A percentile compares a stretch with the other conserved stretches of the same genome.
phyloP scores from a whole-genome alignment of 2,113 vertebrate species.

The Anolis carolinensis region DNA sequence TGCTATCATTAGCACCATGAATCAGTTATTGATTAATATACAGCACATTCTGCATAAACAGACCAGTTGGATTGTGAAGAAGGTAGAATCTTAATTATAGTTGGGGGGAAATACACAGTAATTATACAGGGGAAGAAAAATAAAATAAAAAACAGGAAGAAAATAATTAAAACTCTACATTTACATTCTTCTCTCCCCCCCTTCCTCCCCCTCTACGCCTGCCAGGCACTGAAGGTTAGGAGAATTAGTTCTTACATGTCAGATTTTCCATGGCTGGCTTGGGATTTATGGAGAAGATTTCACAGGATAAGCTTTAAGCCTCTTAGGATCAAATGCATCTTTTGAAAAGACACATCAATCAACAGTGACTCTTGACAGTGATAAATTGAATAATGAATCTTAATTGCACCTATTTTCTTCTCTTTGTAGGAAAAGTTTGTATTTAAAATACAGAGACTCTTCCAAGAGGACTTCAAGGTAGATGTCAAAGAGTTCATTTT shows the following conservation, averaged over 20 bases:
- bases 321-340: not conserved
- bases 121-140: not conserved
- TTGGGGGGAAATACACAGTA: not conserved
- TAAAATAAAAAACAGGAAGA: constrained; percentile 3
- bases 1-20: not conserved
- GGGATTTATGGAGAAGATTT: constrained; percentile 25
- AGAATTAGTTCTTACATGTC: not conserved
- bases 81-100: not conserved
- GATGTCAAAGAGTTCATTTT: constrained; percentile 12
- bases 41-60: constrained; percentile 9
- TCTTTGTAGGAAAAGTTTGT: constrained; percentile 14
- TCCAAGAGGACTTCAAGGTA: constrained; percentile 14
- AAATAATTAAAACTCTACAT: not conserved
- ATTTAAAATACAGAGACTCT: not conserved
- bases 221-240: not conserved
- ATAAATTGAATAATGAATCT: constrained; percentile 33
- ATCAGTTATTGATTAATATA: not conserved
- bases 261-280: not conserved
- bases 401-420: constrained; percentile 27
- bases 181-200: not conserved
- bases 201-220: not conserved
- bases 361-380: constrained; percentile 22
- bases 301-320: not conserved
- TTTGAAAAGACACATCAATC: constrained; percentile 20
- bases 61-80: not conserved